Evolutionary conservation across 2,797 vertebrate genomes (phyloP), one percentile per base, ranked within the genome.

Genomic region (Phrynocephalus vlangalii): DNA sequence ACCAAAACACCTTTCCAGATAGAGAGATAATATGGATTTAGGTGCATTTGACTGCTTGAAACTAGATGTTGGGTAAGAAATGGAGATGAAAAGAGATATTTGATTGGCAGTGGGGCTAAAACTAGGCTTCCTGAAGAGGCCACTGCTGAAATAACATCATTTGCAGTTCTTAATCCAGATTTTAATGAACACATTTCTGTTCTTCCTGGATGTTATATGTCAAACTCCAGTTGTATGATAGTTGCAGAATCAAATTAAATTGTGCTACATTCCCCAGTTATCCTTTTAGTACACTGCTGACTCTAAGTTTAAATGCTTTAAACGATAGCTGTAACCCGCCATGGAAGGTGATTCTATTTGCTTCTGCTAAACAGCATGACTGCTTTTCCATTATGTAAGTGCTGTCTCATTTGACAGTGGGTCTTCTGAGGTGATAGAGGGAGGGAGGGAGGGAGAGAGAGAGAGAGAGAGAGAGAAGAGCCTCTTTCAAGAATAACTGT

Each of bases 281-380:
- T 16, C 44, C 76, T 73, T 56, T 9, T 81, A 88, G 63, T 79
- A 85, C 68, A 63, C 28, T 86, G 83, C 75, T 88, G 90, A 90
- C 84, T 87, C 91, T 86, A 85, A 16, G 81, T 86, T 89, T 86
- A 93, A 90, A 75, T 84, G n/a, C 10, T 88, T 89, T 87, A 90
- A 88, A 71, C 28, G 0, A 0, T 82, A 84, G 24, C 26, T 22
- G 1, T 16, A 85, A 44, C 33, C 79, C 86, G 68, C 67, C 88
- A 8, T 50, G 33, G 48, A 87, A 92, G 73, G 72, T 0, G 4
- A 92, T 91, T 87, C 33, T 89, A 88, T 92, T 75, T 30, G n/a
- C 3, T 87, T 79, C 13, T 86, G 3, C 20, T 91, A 15, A 72
- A 6, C 9, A 81, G 52, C 79, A 85, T 71, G 10, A 0, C 70